Conservation (phyloP, 1,140 invertebrate species). For the Chelonus insularis region DNA sequence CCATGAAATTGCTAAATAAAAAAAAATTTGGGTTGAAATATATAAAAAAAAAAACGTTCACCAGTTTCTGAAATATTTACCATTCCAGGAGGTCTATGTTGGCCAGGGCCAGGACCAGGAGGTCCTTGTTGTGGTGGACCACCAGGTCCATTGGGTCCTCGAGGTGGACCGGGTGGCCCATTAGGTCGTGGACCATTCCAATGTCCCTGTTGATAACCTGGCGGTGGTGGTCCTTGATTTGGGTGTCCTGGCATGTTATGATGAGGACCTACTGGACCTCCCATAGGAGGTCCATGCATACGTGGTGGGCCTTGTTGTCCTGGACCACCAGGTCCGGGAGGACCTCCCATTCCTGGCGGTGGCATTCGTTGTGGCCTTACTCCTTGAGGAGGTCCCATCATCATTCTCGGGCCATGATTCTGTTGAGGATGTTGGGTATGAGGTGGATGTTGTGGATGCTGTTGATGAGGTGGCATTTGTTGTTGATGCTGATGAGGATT, state of each 20-base stretch:
- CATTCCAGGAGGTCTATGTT: slow-evolving; percentile 71
- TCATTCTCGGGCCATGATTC: slow-evolving; percentile 68
- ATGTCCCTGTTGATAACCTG: slow-evolving; percentile 65
- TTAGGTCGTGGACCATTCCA: slow-evolving; percentile 65
- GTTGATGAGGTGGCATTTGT: slow-evolving; percentile 58
- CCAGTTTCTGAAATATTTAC: too few species aligned
- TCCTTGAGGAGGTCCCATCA: slow-evolving; percentile 69
- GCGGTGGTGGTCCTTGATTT: slow-evolving; percentile 61
- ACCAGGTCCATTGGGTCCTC: slow-evolving; percentile 56
- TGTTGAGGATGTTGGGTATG: slow-evolving; percentile 62
- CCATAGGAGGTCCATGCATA: slow-evolving; percentile 72
- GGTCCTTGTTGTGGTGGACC: slow-evolving; percentile 62
- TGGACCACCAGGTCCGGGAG: slow-evolving; percentile 46
- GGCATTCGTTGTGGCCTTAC: slow-evolving; percentile 66
- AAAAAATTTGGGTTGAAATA: not conserved
- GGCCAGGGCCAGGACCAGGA: slow-evolving; percentile 65
- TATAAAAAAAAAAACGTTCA: too few species aligned
- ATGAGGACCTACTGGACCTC: slow-evolving; percentile 55
- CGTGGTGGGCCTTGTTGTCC: slow-evolving; percentile 59
- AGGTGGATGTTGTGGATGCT: slow-evolving; percentile 60
- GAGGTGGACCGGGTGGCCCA: slow-evolving; percentile 62
- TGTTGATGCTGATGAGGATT: slow-evolving; percentile 60
- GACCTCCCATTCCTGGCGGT: slow-evolving; percentile 67
- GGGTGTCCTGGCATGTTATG: slow-evolving; percentile 60
- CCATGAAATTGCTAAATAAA: slow-evolving; percentile 62